Evolutionary conservation across 92 coral and sea anemone species (phyloP), one percentile per base, ranked within the genome.

Genomic region (Parazoanthus swiftii): DNA sequence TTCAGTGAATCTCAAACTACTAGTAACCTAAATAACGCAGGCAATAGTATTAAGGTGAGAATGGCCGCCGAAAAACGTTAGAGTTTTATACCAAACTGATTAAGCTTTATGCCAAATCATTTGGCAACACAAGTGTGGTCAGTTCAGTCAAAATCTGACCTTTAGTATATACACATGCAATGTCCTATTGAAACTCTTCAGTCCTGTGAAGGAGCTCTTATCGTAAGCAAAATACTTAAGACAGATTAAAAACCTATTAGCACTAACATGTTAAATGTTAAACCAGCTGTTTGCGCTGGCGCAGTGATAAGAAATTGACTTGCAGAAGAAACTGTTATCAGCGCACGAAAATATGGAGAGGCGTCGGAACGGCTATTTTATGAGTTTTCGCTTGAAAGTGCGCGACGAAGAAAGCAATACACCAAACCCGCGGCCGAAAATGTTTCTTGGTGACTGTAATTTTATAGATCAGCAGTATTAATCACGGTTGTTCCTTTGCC

Each of bases 191-290:
- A 36, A 76, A 72, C 87, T 71, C 77, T 83, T 68, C 74, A 68
- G 42, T 10, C 42, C 43, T 68, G 59, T 83, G 86, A 83, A 84
- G 87, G 79, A 44, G 79, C 77, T 84, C 42, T 72, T 72, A 46
- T 72, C 68, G 71, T 20, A 68, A 51, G 44, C 87, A 71, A 71
- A 48, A 71, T 73, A 84, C 67, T 84, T 71, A 46, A 15, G 87
- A 71, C 67, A 71, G 79, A 84, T 84, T 84, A 71, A 84, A 70
- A 84, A 14, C 79, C 56, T 84, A 48, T 84, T 72, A 72, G 63
- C 42, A 15, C 44, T 71, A 6, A 56, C 26, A 46, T 72, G 77
- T 84, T 84, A 48, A 29, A 29, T 84, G 87, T 84, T 84, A 84
- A 42, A 46, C 66, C 87, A 84, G 87, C 87, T 84, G 87, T 33